Conservation (phyloP, 2,797 vertebrate species). For the Erethizon dorsatum region DNA sequence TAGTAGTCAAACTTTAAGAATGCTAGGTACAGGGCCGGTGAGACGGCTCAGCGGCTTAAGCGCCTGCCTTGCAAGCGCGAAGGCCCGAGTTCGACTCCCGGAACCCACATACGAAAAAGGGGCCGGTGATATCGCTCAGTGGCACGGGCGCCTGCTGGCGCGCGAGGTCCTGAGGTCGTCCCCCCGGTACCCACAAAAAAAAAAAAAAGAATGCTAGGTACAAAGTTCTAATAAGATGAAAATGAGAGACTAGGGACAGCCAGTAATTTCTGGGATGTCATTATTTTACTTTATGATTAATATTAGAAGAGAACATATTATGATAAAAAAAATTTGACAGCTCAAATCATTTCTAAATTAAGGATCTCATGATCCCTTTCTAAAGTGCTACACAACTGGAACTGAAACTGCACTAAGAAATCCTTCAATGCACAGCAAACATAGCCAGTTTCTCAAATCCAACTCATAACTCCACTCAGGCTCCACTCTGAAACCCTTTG, state of each 20-base stretch:
- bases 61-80: no score
- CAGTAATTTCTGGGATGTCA: constrained; percentile 16
- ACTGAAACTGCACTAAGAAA: neutral
- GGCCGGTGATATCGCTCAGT: no score
- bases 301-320: constrained; percentile 65
- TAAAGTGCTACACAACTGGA: neutral
- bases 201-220: neutral
- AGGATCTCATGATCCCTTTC: constrained; percentile 17
- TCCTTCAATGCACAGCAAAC: neutral
- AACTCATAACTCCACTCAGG: fast-evolving
- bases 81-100: no score
- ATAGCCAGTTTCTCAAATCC: neutral
- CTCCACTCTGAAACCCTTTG: neutral
- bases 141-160: no score
- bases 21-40: neutral
- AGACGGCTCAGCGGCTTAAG: no score
- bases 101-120: no score
- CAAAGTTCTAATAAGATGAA: neutral
- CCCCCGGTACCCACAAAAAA: no score
- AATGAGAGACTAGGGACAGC: neutral
- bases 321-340: constrained; percentile 59
- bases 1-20: neutral
- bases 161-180: no score
- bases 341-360: constrained; percentile 54
- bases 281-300: constrained; percentile 65